These are phyloP conservation scores for Leptocoma aspasia DNA, from an alignment of 2,113 vertebrate species.

Conservation along the genomic window DNA sequence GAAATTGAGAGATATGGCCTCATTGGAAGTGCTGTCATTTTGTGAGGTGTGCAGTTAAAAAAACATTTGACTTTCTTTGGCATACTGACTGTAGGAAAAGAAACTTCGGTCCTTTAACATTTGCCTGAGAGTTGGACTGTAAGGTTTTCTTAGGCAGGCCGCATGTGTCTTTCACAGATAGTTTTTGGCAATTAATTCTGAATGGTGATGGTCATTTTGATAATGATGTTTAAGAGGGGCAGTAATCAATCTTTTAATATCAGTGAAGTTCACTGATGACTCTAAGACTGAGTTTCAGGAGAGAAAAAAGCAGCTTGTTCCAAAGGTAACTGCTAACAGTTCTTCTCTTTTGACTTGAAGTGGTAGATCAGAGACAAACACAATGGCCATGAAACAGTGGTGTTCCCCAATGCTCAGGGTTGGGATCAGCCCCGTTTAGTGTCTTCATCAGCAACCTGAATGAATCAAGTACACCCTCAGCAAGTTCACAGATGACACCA, in stretches of 20 bases:
- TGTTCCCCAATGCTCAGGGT: neutral
- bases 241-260: conserved; percentile 9
- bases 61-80: conserved; percentile 34
- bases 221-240: conserved; percentile 26
- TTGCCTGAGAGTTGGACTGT: neutral
- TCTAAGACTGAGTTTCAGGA: neutral
- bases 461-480: neutral
- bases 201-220: neutral
- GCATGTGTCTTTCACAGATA: neutral
- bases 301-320: neutral
- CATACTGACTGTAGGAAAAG: neutral
- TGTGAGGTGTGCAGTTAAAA: conserved; percentile 6
- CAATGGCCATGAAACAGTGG: neutral
- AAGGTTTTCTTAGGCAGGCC: neutral
- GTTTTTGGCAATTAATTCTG: conserved; percentile 27
- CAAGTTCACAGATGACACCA: neutral
- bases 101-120: neutral
- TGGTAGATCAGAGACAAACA: neutral
- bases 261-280: neutral
- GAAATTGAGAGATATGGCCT: neutral
- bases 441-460: rapidly evolving
- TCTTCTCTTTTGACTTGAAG: neutral
- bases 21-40: neutral
- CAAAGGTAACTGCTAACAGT: neutral
- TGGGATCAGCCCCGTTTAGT: neutral